Evolutionary conservation across 2,113 vertebrate genomes (phyloP), one percentile per base, ranked within the genome.

Genomic region (Odontesthes bonariensis): DNA sequence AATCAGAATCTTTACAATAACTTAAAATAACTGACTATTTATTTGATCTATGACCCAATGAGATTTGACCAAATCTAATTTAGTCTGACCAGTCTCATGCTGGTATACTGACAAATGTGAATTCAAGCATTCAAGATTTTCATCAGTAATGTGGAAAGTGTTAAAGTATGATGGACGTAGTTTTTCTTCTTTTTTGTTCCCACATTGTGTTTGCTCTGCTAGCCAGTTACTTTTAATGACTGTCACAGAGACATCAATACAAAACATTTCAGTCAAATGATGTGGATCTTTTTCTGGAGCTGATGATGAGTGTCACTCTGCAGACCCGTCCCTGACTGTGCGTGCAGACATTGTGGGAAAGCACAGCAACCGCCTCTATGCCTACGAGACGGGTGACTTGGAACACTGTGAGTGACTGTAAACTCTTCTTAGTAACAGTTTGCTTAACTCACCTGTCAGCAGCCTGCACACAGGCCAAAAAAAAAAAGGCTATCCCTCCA

Each of bases 291-390:
- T 40, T 23, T 62, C 23, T 47, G 14, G 27, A 60, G 13, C 44
- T 54, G 10, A 42, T 8, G 10, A 5, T 51, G 20, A 67, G 60
- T 79, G 52, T 27, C 17, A 0, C 23, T 79, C 38, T 57, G 22
- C 88, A 95, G 93, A 95, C 84, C 93, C 93, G 6, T 83, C 90
- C 0, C 38, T 58, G 88, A 85, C 85, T 3, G 93, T 94, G 52
- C 73, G 89, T 20, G 57, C 55, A 27, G 92, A 95, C 51, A 89
- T 96, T 22, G 19, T 1, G 1, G 92, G 94, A 61, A 91, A 77
- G 63, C 90, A 92, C 13, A 1, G 1, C 20, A 92, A 90, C 75
- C 82, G 35, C 42, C 72, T 46, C 57, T 94, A 91, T 59, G 3
- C 90, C 32, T 95, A 94, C 0, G 31, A 84, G 62, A 81, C 91